Evolutionary conservation across 2,113 vertebrate genomes (phyloP).

Genomic region (Microcebus ravelobensis): DNA sequence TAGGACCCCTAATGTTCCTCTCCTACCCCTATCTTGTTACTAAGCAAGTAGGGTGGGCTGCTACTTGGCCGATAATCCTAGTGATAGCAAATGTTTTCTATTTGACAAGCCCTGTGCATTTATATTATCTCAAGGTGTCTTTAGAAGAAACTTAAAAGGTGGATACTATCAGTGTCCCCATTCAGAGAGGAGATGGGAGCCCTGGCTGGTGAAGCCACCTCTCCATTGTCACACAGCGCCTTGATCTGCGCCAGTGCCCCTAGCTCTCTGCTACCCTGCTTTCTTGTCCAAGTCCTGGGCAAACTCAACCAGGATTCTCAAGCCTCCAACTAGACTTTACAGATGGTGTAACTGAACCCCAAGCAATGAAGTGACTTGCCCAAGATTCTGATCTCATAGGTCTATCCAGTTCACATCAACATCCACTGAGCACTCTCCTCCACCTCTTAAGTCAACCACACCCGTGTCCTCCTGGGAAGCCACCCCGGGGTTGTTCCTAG

Average conservation of each 20-base stretch:
- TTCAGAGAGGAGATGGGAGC: not conserved
- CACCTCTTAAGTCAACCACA: not conserved
- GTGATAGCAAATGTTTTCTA: not conserved
- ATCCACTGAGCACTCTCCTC: not conserved
- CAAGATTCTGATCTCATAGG: conserved; percentile 7
- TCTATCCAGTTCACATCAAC: not conserved
- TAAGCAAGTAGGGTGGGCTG: not conserved
- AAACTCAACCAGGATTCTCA: not conserved
- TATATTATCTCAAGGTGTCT: not conserved
- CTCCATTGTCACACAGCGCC: not conserved
- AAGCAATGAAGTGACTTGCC: not conserved
- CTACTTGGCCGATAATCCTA: not conserved
- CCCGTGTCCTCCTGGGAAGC: not conserved
- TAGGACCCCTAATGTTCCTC: not conserved
- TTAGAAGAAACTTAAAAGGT: not conserved
- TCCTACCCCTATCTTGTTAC: not conserved
- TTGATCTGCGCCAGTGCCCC: not conserved
- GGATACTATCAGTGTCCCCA: not conserved
- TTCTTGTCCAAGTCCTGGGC: not conserved
- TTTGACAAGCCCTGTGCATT: not conserved
- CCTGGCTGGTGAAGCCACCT: not conserved
- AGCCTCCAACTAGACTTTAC: not conserved
- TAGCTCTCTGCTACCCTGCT: not conserved
- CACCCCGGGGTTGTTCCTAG: not conserved
- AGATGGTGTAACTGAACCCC: not conserved